Evolutionary conservation across 2,888 invertebrate species (phyloP).

Genomic region (Phasia obesa): DNA sequence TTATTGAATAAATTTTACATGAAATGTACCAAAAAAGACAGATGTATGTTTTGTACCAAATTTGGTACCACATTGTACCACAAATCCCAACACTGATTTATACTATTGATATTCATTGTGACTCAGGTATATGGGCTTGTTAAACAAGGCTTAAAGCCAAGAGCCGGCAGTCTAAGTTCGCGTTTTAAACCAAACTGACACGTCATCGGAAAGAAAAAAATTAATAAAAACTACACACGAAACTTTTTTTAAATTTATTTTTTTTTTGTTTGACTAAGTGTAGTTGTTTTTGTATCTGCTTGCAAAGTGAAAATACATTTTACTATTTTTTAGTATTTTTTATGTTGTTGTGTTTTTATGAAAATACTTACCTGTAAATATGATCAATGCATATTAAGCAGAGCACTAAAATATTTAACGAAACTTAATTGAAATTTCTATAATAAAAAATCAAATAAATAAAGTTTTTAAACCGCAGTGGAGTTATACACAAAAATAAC

Average conservation of each 20-base stretch:
- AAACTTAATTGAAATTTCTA: conserved; percentile 1
- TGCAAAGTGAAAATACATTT: conserved; percentile 58
- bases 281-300: conserved; percentile 3
- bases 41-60: too few relatives aligned
- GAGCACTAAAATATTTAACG: not conserved
- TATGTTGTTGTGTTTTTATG: not conserved
- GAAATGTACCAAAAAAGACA: too few relatives aligned
- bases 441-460: not conserved
- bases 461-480: not conserved
- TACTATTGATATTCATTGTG: conserved; percentile 2
- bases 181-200: conserved; percentile 79
- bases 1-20: too few relatives aligned
- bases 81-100: too few relatives aligned
- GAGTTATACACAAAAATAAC: not conserved
- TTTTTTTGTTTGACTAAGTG: conserved; percentile 6
- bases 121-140: conserved; percentile 46
- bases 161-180: conserved; percentile 78
- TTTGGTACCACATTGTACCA: too few relatives aligned
- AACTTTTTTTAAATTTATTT: conserved; percentile 11
- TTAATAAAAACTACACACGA: conserved; percentile 45
- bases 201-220: conserved; percentile 76
- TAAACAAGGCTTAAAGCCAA: conserved; percentile 71
- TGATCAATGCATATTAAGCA: conserved; percentile 29
- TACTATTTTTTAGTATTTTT: not conserved
- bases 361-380: not conserved